phyloP scores from a whole-genome alignment of 2,888 invertebrate genomes.

The Drosophila diplacantha region DNA sequence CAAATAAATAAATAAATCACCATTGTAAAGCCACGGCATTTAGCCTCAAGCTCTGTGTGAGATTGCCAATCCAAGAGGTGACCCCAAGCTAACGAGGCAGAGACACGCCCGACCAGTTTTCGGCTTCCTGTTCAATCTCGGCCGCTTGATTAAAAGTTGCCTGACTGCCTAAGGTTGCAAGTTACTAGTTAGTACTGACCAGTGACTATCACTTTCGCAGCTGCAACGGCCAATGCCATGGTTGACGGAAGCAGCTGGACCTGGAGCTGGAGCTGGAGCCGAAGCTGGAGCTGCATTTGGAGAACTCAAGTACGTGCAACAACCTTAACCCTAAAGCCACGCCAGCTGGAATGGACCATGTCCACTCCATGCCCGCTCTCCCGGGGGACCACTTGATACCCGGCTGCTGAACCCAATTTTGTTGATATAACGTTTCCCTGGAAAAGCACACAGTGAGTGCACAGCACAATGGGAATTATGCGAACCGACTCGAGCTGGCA shows the following conservation, averaged over 20 bases:
- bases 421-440: conserved; percentile 60
- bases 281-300: conserved; percentile 19
- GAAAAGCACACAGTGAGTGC: conserved; percentile 50
- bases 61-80: conserved; percentile 17
- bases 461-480: conserved; percentile 63
- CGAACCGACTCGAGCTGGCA: conserved; percentile 51
- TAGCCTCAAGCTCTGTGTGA: conserved; percentile 5
- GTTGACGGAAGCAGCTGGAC: conserved; percentile 58
- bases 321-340: conserved; percentile 68
- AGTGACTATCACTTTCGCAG: conserved; percentile 54
- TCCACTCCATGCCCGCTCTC: conserved; percentile 19
- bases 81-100: conserved; percentile 29
- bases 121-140: conserved; percentile 34
- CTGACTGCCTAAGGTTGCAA: conserved; percentile 49
- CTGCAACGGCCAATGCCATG: conserved; percentile 33
- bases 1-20: conserved; percentile 43
- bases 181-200: neutral
- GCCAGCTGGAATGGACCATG: conserved; percentile 26
- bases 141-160: conserved; percentile 51
- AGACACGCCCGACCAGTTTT: conserved; percentile 51
- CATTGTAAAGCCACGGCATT: conserved; percentile 17
- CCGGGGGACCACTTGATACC: conserved; percentile 55
- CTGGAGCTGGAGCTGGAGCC: neutral
- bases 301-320: conserved; percentile 68
- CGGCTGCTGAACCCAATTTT: conserved; percentile 64